Evolutionary conservation across 2,888 invertebrate species (phyloP), one percentile per base, ranked within the genome.

Genomic region (Ornithoptera priamus): DNA sequence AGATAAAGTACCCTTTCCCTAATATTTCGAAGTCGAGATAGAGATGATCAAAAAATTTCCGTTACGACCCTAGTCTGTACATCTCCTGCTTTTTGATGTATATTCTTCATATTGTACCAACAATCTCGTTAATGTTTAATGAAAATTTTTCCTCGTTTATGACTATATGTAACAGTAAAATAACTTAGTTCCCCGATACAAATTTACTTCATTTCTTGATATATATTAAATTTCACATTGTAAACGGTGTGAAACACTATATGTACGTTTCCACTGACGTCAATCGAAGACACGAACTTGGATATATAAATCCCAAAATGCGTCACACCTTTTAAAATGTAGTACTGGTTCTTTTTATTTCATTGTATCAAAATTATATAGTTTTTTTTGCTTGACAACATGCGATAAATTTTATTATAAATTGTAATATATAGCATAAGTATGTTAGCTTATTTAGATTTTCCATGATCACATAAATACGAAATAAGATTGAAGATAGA

Each of bases 141-240:
- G 1, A 46, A 15, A 46, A 46, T 0, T 2, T 46, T 46, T 46
- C 46, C 15, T 46, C 1, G 12, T 46, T 46, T 15, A 12, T 46
- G 5, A 56, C n/a, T 20, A 20, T 20, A 56, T 20, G n/a, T 6
- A 20, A 15, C n/a, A n/a, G 8, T 56, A 56, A 56, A 56, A 56
- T 56, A n/a, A 20, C 18, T 5, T 8, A 56, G 56, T 56, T 20
- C 15, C 15, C 15, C 10, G 20, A 56, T 1, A 6, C 20, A n/a
- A 20, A 20, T 4, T 56, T 56, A 20, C 22, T 7, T 24, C 42
- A 58, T 62, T 63, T 22, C 58, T 57, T 57, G 58, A 50, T 46
- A 63, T 22, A 64, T 57, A 69, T 62, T 56, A 56, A 65, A 69
- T 69, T 65, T 69, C 62, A 69, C 69, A 69, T 62, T 57, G 65